Evolutionary conservation across 30 jellyfish, hydroid and myxozoan genomes (phyloP).

Genomic region (Turritopsis rubra): DNA sequence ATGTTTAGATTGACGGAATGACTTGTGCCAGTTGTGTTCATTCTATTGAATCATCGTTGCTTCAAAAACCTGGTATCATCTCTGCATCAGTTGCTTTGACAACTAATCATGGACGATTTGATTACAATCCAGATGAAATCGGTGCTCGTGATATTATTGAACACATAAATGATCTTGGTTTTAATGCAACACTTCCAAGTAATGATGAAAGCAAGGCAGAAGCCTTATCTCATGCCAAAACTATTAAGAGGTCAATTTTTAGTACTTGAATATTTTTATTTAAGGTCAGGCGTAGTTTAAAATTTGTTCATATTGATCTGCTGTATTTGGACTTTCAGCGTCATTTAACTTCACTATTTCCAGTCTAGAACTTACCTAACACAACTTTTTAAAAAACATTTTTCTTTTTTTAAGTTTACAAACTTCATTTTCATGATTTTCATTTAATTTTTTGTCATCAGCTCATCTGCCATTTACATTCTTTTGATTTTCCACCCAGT

Average conservation of each 20-base stretch:
- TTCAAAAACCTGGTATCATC: slow-evolving; percentile 62
- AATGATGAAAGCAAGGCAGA: slow-evolving; percentile 80
- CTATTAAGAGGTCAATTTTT: slow-evolving; percentile 73
- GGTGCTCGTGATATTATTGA: slow-evolving; percentile 95
- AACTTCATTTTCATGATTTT: no score
- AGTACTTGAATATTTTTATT: no score
- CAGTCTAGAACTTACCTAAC: no score
- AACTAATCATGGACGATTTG: slow-evolving; percentile 69
- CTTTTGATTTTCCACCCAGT: no score
- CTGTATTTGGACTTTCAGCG: no score
- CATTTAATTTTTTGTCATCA: no score
- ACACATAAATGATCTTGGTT: slow-evolving; percentile 73
- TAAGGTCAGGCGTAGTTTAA: no score
- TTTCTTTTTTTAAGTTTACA: no score
- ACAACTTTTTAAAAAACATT: no score
- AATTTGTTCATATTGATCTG: no score
- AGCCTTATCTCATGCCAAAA: slow-evolving; percentile 71
- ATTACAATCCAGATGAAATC: slow-evolving; percentile 59
- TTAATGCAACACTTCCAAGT: slow-evolving; percentile 63
- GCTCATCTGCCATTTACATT: no score
- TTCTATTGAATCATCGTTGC: slow-evolving; percentile 70
- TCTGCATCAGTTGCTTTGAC: slow-evolving; percentile 87
- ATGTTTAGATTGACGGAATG: slow-evolving; percentile 82
- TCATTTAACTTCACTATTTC: no score
- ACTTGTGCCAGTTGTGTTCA: slow-evolving; percentile 95